Base-by-base conservation (phyloP, 2,113 vertebrate genomes). In the Puffinus mauretanicus region DNA sequence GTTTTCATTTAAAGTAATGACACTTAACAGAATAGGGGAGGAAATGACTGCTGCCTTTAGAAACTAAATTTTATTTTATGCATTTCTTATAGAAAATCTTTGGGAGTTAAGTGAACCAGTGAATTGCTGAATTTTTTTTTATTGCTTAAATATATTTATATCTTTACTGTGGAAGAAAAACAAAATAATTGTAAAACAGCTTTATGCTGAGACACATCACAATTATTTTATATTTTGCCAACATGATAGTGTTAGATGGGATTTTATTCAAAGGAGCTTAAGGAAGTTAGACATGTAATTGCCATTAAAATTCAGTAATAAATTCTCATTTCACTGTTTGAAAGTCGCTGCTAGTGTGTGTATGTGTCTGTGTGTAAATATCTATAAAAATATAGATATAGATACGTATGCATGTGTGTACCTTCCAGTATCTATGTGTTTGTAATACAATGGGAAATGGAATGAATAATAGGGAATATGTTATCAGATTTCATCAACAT, bases 351-450 rank as follows among this genome's bases (percentile, higher is more conserved):
- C 5, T 52, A 13, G 7, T 46, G 11, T 54, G 13, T 29, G 11
- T 55, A 3, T 55, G 2, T 65, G 7, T 38, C 3, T 54, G 3
- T 40, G 21, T 73, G 16, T 8, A 60, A 87, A 47, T 44, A 75
- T 30, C 12, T 46, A 34, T 16, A 54, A 61, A 84, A 65, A 5
- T 40, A 80, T 5, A 38, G 11, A 15, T 24, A 25, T 10, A 42
- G 7, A 57, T 25, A 49, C 0, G 0, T 17, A 22, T 19, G 4
- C 0, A 0, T 38, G 4, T 32, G 4, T 27, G 11, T 52, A 52
- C 5, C 3, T 58, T 90, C 73, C 40, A 29, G 21, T 26, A 65
- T 7, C 14, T 55, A 32, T 25, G 4, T 62, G 11, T 26, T 70
- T 82, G 15, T 19, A 84, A 66, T 66, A 49, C 15, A 61, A 29